phyloP scores from a whole-genome alignment of 1,140 invertebrate species.

The Drosophila rufa region DNA sequence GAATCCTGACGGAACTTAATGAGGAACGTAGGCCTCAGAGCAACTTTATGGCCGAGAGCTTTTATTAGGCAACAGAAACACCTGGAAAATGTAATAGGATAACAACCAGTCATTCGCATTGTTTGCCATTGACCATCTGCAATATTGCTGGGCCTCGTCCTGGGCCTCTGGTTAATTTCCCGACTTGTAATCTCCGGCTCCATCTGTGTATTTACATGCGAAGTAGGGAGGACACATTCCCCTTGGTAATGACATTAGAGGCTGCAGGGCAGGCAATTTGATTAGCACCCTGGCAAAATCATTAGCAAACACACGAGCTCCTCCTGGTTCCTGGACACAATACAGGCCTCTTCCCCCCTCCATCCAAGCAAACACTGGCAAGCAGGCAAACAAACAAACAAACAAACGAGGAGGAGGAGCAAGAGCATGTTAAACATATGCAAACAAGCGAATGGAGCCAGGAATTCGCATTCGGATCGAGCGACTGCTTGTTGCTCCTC shows the following conservation, averaged over 20 bases:
- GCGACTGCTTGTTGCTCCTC: slow-evolving; percentile 45
- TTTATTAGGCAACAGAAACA: too few species aligned
- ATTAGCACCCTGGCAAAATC: slow-evolving; percentile 76
- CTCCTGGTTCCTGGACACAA: slow-evolving; percentile 18
- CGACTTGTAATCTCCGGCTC: slow-evolving; percentile 22
- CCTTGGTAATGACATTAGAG: slow-evolving; percentile 58
- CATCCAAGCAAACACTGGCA: slow-evolving; percentile 12
- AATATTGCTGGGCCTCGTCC: not conserved
- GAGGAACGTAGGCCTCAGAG: not conserved
- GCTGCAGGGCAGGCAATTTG: slow-evolving; percentile 67
- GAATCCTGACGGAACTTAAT: slow-evolving; percentile 2
- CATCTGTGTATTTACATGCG: slow-evolving; percentile 14
- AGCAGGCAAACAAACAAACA: slow-evolving; percentile 56
- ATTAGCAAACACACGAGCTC: slow-evolving; percentile 56
- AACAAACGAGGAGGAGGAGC: not conserved
- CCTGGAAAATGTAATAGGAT: not conserved
- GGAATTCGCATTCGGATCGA: slow-evolving; percentile 27
- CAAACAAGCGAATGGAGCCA: slow-evolving; percentile 70
- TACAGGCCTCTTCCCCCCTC: not conserved
- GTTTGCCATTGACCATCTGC: not conserved
- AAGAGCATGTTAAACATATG: slow-evolving; percentile 73
- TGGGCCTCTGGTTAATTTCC: slow-evolving; percentile 1
- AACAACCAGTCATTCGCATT: not conserved
- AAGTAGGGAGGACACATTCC: not conserved
- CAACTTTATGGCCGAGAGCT: not conserved